Base-by-base conservation (phyloP, 2,888 invertebrate genomes). In the Hypomecis atomaria region DNA sequence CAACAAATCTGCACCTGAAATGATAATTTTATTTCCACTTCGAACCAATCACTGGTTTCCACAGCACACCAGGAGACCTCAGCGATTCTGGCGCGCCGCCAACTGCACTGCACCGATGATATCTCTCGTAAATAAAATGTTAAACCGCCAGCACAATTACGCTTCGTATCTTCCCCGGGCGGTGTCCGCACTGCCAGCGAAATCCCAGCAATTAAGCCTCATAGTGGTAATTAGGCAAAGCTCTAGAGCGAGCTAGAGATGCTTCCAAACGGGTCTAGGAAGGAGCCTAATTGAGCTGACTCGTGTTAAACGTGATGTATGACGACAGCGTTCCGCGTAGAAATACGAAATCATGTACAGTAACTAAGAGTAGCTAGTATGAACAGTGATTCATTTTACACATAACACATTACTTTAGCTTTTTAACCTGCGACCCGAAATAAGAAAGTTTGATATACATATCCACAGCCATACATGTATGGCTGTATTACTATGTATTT, bases 41-140 rank as follows among this genome's bases (percentile, higher is more conserved):
- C 8, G n/a, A 44, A 43, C 48, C 13, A 38, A 59, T 54, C 48
- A 49, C 63, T 64, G 59, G 7, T 58, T 68, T 79, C 79, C 81
- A 79, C 57, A 65, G 53, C 58, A 56, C 36, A 8, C 4, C 36
- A 37, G 33, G 13, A 5, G 44, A 45, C n/a, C 34, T 47, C 53
- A 37, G 52, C 8, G 13, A n/a, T n/a, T 40, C 60, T 60, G 57
- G 65, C 65, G 4, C 33, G 33, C 0, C 5, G 60, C 65, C 65
- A 65, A 57, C 42, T 57, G 47, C 65, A 59, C 49, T 50, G 55
- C 59, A 11, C 47, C 45, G 65, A 60, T 59, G 34, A 56, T 56
- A 60, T 65, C 59, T 56, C 36, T 13, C 60, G 37, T 52, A 57
- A 59, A 64, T 59, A 64, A n/a, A 65, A 65, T 56, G 57, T 63